Percentiles rank a stretch among this genome's conserved stretches.
Evolutionary conservation across 2,797 vertebrate genomes (phyloP).

Genomic region (Ispidina picta): DNA sequence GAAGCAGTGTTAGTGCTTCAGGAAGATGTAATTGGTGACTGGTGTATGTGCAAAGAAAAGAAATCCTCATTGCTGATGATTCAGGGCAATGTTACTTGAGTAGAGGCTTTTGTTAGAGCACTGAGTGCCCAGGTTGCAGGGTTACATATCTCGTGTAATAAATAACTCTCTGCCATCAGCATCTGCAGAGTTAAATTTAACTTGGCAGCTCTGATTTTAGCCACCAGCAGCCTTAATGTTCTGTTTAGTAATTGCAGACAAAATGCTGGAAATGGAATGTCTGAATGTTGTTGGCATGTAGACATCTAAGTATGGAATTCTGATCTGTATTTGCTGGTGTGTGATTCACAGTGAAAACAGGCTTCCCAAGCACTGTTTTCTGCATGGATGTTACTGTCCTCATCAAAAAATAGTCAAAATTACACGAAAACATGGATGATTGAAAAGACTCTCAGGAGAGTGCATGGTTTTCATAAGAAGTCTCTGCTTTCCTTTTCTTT

Average conservation of each 20-base stretch:
- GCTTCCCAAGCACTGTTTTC: neutral
- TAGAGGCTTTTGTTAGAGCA: neutral
- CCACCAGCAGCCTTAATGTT: neutral
- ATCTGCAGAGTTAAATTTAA: slow-evolving; percentile 9
- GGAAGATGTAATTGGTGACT: neutral
- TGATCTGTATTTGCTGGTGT: neutral
- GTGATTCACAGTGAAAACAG: neutral
- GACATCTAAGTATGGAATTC: neutral
- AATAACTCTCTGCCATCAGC: neutral
- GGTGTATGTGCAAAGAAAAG: neutral
- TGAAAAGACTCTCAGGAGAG: neutral
- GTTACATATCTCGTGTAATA: neutral
- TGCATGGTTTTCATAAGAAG: neutral
- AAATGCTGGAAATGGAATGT: neutral
- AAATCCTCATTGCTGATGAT: neutral
- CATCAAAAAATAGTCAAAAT: neutral
- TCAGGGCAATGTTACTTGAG: neutral
- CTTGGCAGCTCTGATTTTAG: slow-evolving; percentile 31
- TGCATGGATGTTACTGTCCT: neutral
- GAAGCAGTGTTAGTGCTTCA: neutral
- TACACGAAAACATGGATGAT: neutral
- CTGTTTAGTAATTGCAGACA: neutral
- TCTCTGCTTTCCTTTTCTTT: neutral
- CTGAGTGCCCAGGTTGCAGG: neutral
- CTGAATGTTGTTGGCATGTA: neutral